These are phyloP conservation scores for Archivesica marissinica DNA, from an alignment of 1,140 invertebrate species.

Conservation along the genomic window DNA sequence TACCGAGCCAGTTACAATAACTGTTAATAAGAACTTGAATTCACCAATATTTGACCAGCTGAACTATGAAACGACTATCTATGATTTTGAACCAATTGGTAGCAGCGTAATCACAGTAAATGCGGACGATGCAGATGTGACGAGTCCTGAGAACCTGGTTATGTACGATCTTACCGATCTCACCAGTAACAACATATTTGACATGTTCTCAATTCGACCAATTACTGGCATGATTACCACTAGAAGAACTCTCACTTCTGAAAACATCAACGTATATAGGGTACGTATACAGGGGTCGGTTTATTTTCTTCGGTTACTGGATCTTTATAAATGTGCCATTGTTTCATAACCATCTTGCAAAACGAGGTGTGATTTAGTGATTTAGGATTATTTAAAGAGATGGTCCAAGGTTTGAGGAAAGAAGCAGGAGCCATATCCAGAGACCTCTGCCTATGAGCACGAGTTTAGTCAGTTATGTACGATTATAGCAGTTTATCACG, in stretches of 20 bases:
- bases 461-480: too few relatives aligned
- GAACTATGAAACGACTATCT: constrained; percentile 63
- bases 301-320: neutral
- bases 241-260: constrained; percentile 58
- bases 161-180: constrained; percentile 56
- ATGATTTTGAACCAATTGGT: constrained; percentile 70
- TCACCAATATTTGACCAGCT: constrained; percentile 55
- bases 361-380: too few relatives aligned
- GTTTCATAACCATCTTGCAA: too few relatives aligned
- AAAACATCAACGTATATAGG: constrained; percentile 54
- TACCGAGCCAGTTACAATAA: constrained; percentile 61
- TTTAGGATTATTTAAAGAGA: too few relatives aligned
- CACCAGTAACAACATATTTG: neutral
- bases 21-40: constrained; percentile 65
- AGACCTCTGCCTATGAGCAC: too few relatives aligned
- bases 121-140: constrained; percentile 73
- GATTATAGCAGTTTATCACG: too few relatives aligned
- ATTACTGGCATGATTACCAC: constrained; percentile 66
- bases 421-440: too few relatives aligned
- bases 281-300: too few relatives aligned
- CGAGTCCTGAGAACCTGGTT: constrained; percentile 71
- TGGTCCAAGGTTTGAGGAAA: too few relatives aligned
- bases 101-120: constrained; percentile 65
- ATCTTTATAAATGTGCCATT: too few relatives aligned
- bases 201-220: constrained; percentile 71